These are phyloP conservation scores for Xiphophorus birchmanni DNA, from an alignment of 2,797 vertebrate genomes.

Conservation along the genomic window DNA sequence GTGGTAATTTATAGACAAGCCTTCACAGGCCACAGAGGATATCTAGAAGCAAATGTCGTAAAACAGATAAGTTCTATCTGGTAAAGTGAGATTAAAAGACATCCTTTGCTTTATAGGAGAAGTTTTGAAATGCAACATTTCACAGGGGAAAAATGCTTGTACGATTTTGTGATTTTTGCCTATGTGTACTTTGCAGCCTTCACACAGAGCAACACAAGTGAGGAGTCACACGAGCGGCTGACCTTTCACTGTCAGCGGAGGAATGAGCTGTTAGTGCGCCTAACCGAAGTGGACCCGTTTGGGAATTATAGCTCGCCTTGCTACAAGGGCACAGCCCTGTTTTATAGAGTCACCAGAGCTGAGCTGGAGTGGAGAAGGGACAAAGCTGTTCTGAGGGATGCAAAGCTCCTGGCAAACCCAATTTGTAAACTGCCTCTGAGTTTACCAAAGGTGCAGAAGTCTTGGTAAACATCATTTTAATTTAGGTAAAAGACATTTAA, in stretches of 20 bases:
- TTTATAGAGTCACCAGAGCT: slow-evolving; percentile 82
- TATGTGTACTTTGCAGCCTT: slow-evolving; percentile 11
- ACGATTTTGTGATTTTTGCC: too few relatives aligned
- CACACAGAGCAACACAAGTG: not conserved
- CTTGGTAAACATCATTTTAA: not conserved
- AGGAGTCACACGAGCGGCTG: slow-evolving; percentile 53
- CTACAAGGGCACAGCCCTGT: slow-evolving; percentile 85
- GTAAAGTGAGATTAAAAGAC: not conserved
- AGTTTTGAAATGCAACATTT: not conserved
- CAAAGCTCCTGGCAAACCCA: slow-evolving; percentile 71
- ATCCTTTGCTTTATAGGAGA: not conserved
- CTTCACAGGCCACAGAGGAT: not conserved
- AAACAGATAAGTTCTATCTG: not conserved
- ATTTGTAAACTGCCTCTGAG: slow-evolving; percentile 86
- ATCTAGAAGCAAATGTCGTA: not conserved
- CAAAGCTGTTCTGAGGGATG: slow-evolving; percentile 26
- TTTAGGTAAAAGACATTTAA: not conserved
- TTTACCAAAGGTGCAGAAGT: slow-evolving; percentile 84
- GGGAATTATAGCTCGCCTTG: slow-evolving; percentile 88
- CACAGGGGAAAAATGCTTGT: not conserved
- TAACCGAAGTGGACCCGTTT: slow-evolving; percentile 87
- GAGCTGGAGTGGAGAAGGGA: slow-evolving; percentile 73
- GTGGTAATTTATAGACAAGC: not conserved
- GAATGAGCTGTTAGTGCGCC: slow-evolving; percentile 76
- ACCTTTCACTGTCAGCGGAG: slow-evolving; percentile 88